A percentile compares a stretch with the other conserved stretches of the same genome.
Evolutionary conservation across 2,797 vertebrate species (phyloP).

Genomic region (Dendrocincla tyrannina): DNA sequence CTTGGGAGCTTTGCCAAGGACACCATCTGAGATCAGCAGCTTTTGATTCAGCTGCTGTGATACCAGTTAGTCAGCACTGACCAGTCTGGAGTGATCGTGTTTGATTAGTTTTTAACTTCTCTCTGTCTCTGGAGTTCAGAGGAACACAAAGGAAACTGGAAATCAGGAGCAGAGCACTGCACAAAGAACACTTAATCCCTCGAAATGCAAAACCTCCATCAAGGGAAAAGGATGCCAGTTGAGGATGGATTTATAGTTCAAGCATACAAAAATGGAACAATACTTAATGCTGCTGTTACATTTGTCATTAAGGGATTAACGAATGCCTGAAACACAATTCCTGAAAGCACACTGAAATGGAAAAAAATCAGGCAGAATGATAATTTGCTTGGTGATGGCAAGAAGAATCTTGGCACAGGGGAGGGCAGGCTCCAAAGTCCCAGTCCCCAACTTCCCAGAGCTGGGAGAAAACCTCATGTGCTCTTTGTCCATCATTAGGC

Average conservation of each 20-base stretch:
- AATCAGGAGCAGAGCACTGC: neutral
- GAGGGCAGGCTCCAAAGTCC: accelerated
- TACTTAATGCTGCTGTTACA: neutral
- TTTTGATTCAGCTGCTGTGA: neutral
- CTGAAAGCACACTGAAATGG: neutral
- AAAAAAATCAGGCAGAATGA: neutral
- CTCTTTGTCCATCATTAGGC: too few species aligned
- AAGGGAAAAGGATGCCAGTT: neutral
- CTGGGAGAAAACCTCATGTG: neutral
- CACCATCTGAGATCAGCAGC: neutral
- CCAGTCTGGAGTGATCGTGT: accelerated
- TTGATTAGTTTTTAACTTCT: neutral
- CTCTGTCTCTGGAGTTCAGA: neutral
- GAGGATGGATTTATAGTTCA: neutral
- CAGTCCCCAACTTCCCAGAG: neutral
- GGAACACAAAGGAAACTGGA: neutral
- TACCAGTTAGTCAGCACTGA: neutral
- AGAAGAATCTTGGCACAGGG: neutral
- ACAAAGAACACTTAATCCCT: neutral
- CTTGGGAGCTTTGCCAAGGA: neutral
- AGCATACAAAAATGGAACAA: neutral
- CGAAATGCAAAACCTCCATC: neutral
- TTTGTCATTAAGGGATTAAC: neutral
- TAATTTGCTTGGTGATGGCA: neutral
- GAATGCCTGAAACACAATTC: neutral